Conservation (phyloP, 2,888 invertebrate species). For the Acanthosoma haemorrhoidale region DNA sequence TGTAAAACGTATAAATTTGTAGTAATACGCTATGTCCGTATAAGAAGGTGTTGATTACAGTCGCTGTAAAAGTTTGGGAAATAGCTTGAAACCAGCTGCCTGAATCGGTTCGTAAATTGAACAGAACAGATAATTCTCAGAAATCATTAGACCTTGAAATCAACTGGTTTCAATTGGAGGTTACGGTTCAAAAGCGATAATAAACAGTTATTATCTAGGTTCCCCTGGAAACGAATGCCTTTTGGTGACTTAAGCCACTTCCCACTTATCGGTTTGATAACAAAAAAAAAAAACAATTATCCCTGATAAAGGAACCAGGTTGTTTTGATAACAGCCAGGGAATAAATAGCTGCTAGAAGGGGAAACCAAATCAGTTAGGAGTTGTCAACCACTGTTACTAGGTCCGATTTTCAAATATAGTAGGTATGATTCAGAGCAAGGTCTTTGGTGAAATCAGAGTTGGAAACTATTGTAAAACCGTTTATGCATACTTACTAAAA, state of each 20-base stretch:
- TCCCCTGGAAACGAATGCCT: background rate
- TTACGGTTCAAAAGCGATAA: background rate
- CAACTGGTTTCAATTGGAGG: background rate
- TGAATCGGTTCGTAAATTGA: background rate
- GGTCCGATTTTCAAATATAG: background rate
- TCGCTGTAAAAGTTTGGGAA: too few species aligned
- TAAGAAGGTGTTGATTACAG: too few species aligned
- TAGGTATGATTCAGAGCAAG: constrained; percentile 28
- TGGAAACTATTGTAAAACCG: constrained; percentile 17
- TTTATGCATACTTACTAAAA: constrained; percentile 36
- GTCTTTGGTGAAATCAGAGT: constrained; percentile 35
- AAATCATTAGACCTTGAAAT: background rate
- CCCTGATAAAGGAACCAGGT: background rate
- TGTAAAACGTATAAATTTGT: too few species aligned
- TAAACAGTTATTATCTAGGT: background rate
- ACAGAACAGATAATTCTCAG: background rate
- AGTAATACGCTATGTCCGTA: too few species aligned
- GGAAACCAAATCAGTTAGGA: too few species aligned
- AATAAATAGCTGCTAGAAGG: background rate
- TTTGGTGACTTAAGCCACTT: background rate
- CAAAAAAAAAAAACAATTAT: background rate
- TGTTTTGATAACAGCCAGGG: background rate
- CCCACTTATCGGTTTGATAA: background rate
- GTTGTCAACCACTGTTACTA: background rate
- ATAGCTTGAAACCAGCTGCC: background rate